Base-by-base conservation (phyloP, 1,140 invertebrate genomes). In the Babylonia areolata region DNA sequence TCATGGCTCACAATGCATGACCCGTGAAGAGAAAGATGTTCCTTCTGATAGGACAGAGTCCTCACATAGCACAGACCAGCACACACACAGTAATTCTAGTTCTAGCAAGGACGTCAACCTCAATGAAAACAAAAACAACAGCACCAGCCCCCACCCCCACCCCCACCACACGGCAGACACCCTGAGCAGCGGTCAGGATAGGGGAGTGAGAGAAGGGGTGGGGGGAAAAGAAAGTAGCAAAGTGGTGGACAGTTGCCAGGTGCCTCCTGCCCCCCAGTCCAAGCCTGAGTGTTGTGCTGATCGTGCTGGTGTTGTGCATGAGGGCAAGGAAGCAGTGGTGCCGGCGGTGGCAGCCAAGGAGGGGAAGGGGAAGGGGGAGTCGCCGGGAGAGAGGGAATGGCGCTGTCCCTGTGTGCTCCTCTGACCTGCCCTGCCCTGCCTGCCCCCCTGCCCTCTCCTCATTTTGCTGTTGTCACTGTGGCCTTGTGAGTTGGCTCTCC, bases 331-430 rank as follows among this genome's bases (percentile, higher is more conserved):
- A 78, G 35, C 75, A 5, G 75, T 17, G 75, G 46, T 17, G 46
- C 46, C 17, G 46, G 31, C 33, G 51, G 83, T 17, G 51, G 83
- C 69, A 15, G 83, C 39, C 42, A 84, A 39, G 58, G 39, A 11
- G 39, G 69, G 71, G 40, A 33, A 84, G 81, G n/a, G 31, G 35
- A 20, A 75, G 42, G 42, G 54, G 54, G 54, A 54, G 46, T 64
- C 58, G 58, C 58, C 58, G 15, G 28, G 20, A n/a, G 58, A 42
- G 75, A 28, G 40, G 40, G 23, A 2, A 9, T 23, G 46, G 17
- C 28, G 17, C 80, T 89, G 88, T 88, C 54, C 86, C 54, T 92
- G 92, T 90, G 90, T 92, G 81, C 79, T 92, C 81, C 85, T 91
- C 87, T 92, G 89, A 88, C 46, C 54, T 86, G 79, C 73, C 64